Evolutionary conservation across 2,797 vertebrate species (phyloP).

Genomic region (Gadopsis bispinosus): DNA sequence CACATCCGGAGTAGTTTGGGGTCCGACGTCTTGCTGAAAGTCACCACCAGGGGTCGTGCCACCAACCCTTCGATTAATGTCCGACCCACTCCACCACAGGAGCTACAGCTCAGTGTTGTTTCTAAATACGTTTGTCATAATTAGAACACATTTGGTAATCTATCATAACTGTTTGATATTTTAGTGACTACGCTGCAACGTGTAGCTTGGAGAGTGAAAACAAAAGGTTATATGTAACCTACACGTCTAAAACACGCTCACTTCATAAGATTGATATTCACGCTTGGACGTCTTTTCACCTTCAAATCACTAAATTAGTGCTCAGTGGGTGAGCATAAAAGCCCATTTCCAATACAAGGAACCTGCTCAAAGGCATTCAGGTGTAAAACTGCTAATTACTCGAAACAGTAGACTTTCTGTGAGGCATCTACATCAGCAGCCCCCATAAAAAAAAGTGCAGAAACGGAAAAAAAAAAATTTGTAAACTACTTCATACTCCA

Average conservation of each 20-base stretch:
- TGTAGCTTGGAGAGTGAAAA: background rate
- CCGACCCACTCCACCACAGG: too few species aligned
- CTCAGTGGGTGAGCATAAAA: background rate
- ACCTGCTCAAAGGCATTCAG: background rate
- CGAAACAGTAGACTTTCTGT: background rate
- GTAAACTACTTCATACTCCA: background rate
- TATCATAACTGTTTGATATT: background rate
- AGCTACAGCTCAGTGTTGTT: background rate
- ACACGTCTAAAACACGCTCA: background rate
- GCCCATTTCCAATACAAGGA: background rate
- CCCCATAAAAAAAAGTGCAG: background rate
- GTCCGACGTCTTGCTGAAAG: background rate
- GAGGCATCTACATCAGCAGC: background rate
- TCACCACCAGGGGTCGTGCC: background rate
- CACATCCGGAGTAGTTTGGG: too few species aligned
- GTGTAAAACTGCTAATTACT: slow-evolving; percentile 24
- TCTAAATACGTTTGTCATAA: background rate
- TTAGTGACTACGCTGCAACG: background rate
- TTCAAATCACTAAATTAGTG: background rate
- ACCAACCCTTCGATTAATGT: background rate
- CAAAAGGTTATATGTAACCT: background rate
- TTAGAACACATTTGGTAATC: background rate
- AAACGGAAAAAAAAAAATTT: background rate
- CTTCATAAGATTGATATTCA: background rate
- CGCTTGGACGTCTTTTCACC: background rate